A percentile compares a stretch with the other conserved stretches of the same genome.
Evolutionary conservation across 2,888 invertebrate species (phyloP).

Genomic region (Rhagophthalmus giganteus): DNA sequence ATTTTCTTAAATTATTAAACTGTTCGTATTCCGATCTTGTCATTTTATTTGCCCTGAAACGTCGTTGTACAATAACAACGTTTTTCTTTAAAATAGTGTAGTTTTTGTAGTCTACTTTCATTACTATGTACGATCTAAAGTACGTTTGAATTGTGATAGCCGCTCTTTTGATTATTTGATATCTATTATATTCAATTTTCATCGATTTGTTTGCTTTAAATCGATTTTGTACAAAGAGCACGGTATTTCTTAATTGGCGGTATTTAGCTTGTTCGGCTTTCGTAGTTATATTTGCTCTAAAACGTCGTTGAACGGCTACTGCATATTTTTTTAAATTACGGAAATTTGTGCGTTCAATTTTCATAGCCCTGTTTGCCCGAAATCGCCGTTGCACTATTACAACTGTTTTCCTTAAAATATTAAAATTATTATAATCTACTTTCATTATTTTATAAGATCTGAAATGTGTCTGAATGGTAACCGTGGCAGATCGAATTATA

Average conservation of each 20-base stretch:
- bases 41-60: conserved; percentile 52
- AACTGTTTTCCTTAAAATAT: conserved; percentile 44
- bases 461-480: conserved; percentile 47
- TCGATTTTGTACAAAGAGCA: conserved; percentile 33
- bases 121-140: conserved; percentile 47
- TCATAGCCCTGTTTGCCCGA: conserved; percentile 41
- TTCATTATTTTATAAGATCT: conserved; percentile 39
- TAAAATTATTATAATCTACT: conserved; percentile 46
- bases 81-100: conserved; percentile 46
- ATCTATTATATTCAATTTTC: conserved; percentile 49
- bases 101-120: conserved; percentile 53
- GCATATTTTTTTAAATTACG: conserved; percentile 44
- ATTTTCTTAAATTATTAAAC: conserved; percentile 50
- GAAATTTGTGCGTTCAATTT: conserved; percentile 22
- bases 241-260: conserved; percentile 38
- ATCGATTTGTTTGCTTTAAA: conserved; percentile 55
- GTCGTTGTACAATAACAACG: conserved; percentile 43
- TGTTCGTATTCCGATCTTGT: conserved; percentile 50
- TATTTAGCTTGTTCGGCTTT: conserved; percentile 44
- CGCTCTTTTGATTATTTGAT: conserved; percentile 38
- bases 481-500: conserved; percentile 38
- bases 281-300: conserved; percentile 56
- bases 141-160: conserved; percentile 43
- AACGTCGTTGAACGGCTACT: conserved; percentile 58
- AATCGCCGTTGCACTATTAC: conserved; percentile 54